These are phyloP conservation scores for Hystrix brachyura DNA, from an alignment of 2,113 vertebrate genomes.

Conservation along the genomic window DNA sequence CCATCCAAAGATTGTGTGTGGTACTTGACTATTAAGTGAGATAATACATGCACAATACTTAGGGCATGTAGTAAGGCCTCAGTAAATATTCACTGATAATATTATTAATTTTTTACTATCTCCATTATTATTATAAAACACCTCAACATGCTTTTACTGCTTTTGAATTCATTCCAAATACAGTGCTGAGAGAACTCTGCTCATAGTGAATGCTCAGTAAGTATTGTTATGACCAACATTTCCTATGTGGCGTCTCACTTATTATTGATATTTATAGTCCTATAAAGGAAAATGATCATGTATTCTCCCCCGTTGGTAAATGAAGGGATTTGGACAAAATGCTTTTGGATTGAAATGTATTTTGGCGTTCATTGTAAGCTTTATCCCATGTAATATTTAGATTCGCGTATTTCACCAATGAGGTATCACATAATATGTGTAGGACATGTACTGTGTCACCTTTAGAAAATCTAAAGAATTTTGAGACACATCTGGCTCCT, in stretches of 20 bases:
- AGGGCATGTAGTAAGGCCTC: neutral
- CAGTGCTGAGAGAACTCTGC: neutral
- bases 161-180: neutral
- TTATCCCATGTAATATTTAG: neutral
- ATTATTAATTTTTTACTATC: neutral
- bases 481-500: neutral
- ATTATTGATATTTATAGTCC: neutral
- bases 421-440: neutral
- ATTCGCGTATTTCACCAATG: neutral
- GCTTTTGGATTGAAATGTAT: slow-evolving; percentile 6
- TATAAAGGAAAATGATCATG: slow-evolving; percentile 4
- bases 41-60: neutral
- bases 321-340: neutral
- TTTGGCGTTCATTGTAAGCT: neutral
- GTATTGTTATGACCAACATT: neutral
- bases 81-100: neutral
- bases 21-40: neutral
- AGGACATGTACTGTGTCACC: neutral
- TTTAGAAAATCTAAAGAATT: slow-evolving; percentile 32
- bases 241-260: neutral
- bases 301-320: neutral
- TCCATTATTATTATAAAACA: neutral
- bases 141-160: neutral
- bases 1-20: neutral
- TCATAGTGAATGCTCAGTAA: neutral